phyloP scores from a whole-genome alignment of 92 coral and sea anemone species.

The Galaxea fascicularis region DNA sequence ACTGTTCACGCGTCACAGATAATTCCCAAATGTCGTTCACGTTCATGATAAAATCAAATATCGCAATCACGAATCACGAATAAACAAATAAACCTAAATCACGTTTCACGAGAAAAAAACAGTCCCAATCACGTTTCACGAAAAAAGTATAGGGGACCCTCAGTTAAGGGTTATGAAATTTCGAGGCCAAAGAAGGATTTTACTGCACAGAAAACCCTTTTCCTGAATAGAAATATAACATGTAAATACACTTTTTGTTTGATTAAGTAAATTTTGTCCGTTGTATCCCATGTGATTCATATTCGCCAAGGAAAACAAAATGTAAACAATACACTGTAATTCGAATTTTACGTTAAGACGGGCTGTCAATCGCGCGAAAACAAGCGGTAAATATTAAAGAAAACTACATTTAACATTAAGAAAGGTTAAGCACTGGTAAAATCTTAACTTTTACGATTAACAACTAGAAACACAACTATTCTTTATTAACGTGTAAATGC shows the following conservation, averaged over 20 bases:
- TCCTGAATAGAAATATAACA: neutral
- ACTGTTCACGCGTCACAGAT: too few relatives aligned
- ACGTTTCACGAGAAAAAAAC: too few relatives aligned
- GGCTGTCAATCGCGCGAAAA: slow-evolving; percentile 1
- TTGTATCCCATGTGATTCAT: neutral
- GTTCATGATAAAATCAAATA: too few relatives aligned
- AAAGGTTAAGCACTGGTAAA: slow-evolving; percentile 20
- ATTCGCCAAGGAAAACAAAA: neutral
- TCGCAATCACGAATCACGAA: too few relatives aligned
- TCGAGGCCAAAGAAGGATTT: neutral
- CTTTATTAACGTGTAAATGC: slow-evolving; percentile 15
- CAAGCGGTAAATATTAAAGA: slow-evolving; percentile 8
- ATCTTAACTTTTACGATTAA: too few relatives aligned
- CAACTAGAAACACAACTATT: too few relatives aligned
- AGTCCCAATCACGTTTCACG: too few relatives aligned
- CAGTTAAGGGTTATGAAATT: too few relatives aligned
- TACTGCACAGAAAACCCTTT: neutral
- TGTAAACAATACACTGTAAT: slow-evolving; percentile 19
- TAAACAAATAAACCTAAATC: too few relatives aligned
- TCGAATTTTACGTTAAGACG: neutral
- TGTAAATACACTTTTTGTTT: slow-evolving; percentile 6
- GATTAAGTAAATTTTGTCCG: slow-evolving; percentile 17
- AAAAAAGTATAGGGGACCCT: too few relatives aligned
- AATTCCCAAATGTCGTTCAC: too few relatives aligned
- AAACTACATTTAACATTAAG: slow-evolving; percentile 8